phyloP scores from a whole-genome alignment of 2,888 invertebrate species.

The Nomada flava region DNA sequence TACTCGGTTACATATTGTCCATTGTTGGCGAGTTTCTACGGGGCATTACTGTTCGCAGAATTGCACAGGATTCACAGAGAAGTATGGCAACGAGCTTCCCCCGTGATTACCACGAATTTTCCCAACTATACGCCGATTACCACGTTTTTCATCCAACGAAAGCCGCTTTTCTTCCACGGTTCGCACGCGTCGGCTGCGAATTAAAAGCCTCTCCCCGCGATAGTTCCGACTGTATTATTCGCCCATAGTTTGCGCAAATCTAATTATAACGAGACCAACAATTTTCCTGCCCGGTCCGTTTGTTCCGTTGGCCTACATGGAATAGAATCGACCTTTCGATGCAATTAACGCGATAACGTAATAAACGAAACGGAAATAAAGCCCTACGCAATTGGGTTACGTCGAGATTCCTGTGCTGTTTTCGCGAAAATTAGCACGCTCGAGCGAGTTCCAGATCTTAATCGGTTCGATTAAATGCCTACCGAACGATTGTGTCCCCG shows the following conservation, averaged over 20 bases:
- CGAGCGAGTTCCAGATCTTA: not conserved
- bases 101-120: constrained; percentile 60
- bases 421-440: not conserved
- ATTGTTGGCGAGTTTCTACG: constrained; percentile 56
- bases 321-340: constrained; percentile 26
- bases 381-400: constrained; percentile 38
- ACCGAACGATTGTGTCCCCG: not conserved
- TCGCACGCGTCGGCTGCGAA: constrained; percentile 13
- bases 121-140: constrained; percentile 56
- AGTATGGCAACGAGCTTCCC: constrained; percentile 36
- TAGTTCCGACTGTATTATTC: too few species aligned
- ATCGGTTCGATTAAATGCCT: not conserved
- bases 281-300: constrained; percentile 33
- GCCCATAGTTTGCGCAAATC: not conserved
- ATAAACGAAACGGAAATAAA: constrained; percentile 39
- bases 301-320: constrained; percentile 13
- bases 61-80: constrained; percentile 55
- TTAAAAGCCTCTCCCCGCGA: not conserved
- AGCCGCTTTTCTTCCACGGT: constrained; percentile 17
- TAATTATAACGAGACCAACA: constrained; percentile 37
- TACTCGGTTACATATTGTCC: constrained; percentile 51
- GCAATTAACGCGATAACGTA: constrained; percentile 51
- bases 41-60: constrained; percentile 38
- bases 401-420: not conserved
- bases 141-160: constrained; percentile 47